phyloP scores from a whole-genome alignment of 1,140 invertebrate species.

The Sminthurinus signatus region DNA sequence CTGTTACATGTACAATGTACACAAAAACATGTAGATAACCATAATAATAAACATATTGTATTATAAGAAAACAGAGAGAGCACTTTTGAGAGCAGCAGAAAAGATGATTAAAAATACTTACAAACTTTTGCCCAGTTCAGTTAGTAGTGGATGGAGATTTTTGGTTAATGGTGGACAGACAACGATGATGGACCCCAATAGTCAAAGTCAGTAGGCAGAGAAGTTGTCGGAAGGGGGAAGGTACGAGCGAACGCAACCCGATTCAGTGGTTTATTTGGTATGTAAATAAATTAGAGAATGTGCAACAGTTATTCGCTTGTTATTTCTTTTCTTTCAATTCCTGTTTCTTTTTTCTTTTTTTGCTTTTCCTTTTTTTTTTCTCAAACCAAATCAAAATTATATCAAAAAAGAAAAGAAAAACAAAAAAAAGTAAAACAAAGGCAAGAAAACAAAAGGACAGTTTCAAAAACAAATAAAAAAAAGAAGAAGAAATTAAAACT shows the following conservation, averaged over 20 bases:
- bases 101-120: constrained; percentile 10
- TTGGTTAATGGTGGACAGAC: constrained; percentile 15
- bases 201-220: constrained; percentile 16
- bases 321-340: background rate
- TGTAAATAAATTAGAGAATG: constrained; percentile 15
- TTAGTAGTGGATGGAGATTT: constrained; percentile 12
- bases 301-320: constrained; percentile 12
- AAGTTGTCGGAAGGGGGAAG: background rate
- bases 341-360: background rate
- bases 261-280: constrained; percentile 11
- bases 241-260: constrained; percentile 12
- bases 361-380: background rate
- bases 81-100: constrained; percentile 1
- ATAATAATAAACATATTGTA: background rate
- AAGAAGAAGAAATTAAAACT: background rate
- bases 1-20: too few relatives aligned
- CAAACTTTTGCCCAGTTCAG: constrained; percentile 20
- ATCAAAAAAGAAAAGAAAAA: background rate
- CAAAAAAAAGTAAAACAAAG: background rate
- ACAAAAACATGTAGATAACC: too few relatives aligned
- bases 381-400: background rate
- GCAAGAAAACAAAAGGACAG: too few relatives aligned
- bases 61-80: background rate
- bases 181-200: constrained; percentile 20
- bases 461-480: too few relatives aligned